These are phyloP conservation scores for Molossus alvarezi DNA, from an alignment of 2,797 vertebrate genomes.

Conservation along the genomic window DNA sequence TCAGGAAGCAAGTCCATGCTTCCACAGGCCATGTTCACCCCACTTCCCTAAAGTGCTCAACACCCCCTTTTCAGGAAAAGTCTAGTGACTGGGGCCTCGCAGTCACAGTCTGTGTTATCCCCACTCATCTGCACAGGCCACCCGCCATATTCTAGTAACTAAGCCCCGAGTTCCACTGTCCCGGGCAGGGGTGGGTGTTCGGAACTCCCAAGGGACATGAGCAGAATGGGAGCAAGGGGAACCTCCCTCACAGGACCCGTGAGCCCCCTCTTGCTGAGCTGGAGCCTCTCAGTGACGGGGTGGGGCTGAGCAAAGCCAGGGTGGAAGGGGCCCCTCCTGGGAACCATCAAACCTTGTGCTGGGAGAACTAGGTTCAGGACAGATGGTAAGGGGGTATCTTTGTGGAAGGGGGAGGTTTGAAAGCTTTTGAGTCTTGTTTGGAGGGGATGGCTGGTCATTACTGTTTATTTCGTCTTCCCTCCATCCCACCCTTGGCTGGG, in stretches of 20 bases:
- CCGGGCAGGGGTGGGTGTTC: rapidly evolving
- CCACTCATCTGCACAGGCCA: not conserved
- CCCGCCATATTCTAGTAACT: conserved; percentile 18
- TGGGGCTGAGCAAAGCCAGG: not conserved
- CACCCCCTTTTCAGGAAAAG: not conserved
- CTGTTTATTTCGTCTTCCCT: conserved; percentile 69
- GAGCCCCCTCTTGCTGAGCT: not conserved
- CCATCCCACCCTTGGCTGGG: conserved; percentile 44
- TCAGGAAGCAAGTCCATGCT: not conserved
- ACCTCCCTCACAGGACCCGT: not conserved
- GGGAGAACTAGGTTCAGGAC: not conserved
- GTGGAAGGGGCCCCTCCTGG: not conserved
- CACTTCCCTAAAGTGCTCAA: not conserved
- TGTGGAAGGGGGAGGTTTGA: conserved; percentile 32
- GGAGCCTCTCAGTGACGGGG: not conserved
- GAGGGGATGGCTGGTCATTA: conserved; percentile 12
- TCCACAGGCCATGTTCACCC: conserved; percentile 18
- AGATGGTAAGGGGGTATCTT: not conserved
- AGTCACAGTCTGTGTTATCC: not conserved
- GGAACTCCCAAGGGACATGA: not conserved
- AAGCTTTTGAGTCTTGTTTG: conserved; percentile 24
- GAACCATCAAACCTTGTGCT: conserved; percentile 88
- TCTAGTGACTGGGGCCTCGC: not conserved
- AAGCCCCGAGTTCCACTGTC: not conserved
- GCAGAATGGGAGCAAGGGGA: not conserved